Percentiles rank a stretch among this genome's conserved stretches.
These are phyloP conservation scores for Lysandra bellargus DNA, from an alignment of 2,888 invertebrate species.

Conservation along the genomic window DNA sequence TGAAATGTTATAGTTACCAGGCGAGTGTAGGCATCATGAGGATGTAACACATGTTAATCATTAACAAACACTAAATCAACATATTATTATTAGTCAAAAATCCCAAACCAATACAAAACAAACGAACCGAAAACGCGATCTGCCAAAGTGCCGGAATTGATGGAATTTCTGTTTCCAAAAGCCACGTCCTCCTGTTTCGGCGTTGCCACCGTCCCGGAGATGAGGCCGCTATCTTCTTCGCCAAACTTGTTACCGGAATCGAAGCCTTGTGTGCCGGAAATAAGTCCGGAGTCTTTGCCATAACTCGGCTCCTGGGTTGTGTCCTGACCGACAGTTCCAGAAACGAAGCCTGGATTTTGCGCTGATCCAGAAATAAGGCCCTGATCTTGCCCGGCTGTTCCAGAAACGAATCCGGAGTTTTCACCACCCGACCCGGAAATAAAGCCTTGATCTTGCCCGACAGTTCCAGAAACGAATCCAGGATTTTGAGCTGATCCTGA, in stretches of 20 bases:
- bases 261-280: neutral
- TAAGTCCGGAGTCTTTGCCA: neutral
- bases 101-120: constrained; percentile 5
- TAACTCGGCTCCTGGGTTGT: neutral
- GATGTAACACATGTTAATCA: too few species aligned
- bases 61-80: too few species aligned
- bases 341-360: neutral
- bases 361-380: neutral
- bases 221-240: neutral
- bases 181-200: neutral
- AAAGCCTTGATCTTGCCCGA: neutral
- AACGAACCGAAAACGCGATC: constrained; percentile 10
- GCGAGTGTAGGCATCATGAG: too few species aligned
- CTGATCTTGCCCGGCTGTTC: neutral
- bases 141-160: neutral
- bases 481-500: neutral
- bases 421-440: neutral
- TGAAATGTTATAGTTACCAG: too few species aligned
- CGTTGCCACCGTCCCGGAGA: neutral
- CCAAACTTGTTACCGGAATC: constrained; percentile 15
- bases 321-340: neutral
- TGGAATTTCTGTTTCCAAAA: constrained; percentile 5
- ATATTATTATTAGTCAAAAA: neutral
- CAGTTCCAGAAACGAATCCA: neutral
- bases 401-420: neutral